These are phyloP conservation scores for Carcina quercana DNA, from an alignment of 2,888 invertebrate genomes.

Conservation along the genomic window DNA sequence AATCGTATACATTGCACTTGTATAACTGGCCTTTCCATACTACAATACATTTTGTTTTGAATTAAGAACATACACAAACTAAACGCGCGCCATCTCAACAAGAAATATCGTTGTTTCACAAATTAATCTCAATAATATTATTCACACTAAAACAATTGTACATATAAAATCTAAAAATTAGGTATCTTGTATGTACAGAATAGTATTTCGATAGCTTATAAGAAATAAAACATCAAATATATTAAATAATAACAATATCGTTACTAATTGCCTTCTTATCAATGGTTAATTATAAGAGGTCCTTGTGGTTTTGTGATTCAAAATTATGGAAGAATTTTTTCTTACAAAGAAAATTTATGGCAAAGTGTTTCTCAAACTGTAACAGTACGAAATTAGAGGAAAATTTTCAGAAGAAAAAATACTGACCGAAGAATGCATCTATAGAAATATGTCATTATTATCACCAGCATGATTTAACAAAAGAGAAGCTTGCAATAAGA, in stretches of 20 bases:
- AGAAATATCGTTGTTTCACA: constrained; percentile 48
- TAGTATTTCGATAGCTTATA: constrained; percentile 68
- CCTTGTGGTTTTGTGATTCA: constrained; percentile 72
- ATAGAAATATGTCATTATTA: no score
- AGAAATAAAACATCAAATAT: constrained; percentile 74
- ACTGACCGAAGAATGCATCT: no score
- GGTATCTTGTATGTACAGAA: constrained; percentile 63
- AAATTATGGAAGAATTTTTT: constrained; percentile 37
- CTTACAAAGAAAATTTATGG: constrained; percentile 16
- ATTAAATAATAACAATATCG: constrained; percentile 75
- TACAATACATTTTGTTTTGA: constrained; percentile 38
- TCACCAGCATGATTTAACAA: no score
- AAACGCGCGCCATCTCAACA: constrained; percentile 46
- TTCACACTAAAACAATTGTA: constrained; percentile 75
- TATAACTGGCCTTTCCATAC: constrained; percentile 68
- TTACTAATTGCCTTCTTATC: constrained; percentile 74
- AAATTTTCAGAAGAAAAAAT: no score
- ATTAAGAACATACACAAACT: constrained; percentile 49
- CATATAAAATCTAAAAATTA: constrained; percentile 68
- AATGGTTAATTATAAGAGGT: constrained; percentile 76
- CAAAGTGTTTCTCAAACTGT: constrained; percentile 38
- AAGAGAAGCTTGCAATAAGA: no score
- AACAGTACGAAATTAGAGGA: no score
- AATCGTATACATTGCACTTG: constrained; percentile 76
- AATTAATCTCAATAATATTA: constrained; percentile 67